Base-by-base conservation (phyloP, 2,888 invertebrate species). In the Buathra laborator region DNA sequence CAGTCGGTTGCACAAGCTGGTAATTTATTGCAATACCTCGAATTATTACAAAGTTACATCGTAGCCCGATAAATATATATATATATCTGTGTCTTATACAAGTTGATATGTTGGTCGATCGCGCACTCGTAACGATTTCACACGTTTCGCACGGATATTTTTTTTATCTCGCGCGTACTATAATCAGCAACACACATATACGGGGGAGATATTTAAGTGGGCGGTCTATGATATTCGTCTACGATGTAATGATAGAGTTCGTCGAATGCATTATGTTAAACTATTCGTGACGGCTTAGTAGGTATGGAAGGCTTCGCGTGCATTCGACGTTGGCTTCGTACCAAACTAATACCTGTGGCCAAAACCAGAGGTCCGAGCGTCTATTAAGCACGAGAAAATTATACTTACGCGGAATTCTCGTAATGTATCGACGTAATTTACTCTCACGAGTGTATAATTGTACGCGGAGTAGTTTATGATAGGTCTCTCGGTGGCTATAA, bases 1-100 rank as follows among this genome's bases (percentile, higher is more conserved):
- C 66, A 64, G 74, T 68, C 71, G 32, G 32, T 68, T 74, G 24
- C 67, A 10, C 56, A n/a, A 77, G 66, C 75, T 37, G 37, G 64
- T 24, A 53, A 1, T 12, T 56, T 24, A 56, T 24, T 9, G 56
- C 56, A 56, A 37, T 24, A 56, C 12, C 56, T 24, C 5, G 56
- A 56, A 56, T 19, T 56, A 24, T 56, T 19, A 24, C 24, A 10
- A 24, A 56, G 19, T 24, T 56, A 12, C 24, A 24, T 19, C 56
- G 56, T 24, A 10, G 10, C 24, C 3, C 16, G 16, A n/a, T 24
- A 24, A 24, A 24, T 24, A 24, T 24, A 3, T 24, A 24, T 24
- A 24, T 24, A 24, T 24, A 1, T 24, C 24, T 24, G 2, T 24
- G 24, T 24, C 24, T 24, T 24, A 24, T 3, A 24, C 53, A 19